phyloP scores from a whole-genome alignment of 37 sponge, comb jelly and placozoan genomes.

The Geodia barretti region DNA sequence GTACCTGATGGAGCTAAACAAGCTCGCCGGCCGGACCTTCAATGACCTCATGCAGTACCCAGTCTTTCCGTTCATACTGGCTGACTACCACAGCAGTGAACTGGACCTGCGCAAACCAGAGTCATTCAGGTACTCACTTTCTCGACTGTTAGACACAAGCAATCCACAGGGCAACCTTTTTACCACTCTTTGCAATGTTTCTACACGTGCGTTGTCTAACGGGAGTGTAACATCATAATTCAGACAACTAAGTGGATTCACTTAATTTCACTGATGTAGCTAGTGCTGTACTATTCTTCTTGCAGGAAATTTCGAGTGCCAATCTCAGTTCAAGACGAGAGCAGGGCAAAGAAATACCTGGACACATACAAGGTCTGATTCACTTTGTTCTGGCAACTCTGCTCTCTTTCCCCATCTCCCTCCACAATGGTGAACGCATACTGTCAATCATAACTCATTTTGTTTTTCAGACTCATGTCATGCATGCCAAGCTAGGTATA shows the following conservation, averaged over 20 bases:
- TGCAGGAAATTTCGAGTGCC: constrained; percentile 73
- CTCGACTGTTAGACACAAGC: neutral
- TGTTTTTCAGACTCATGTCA: too few relatives aligned
- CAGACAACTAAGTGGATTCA: too few relatives aligned
- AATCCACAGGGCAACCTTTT: neutral
- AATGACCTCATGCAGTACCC: constrained; percentile 99
- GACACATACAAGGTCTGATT: constrained; percentile 74
- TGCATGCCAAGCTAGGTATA: too few relatives aligned
- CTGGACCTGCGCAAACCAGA: constrained; percentile 75
- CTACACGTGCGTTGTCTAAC: too few relatives aligned
- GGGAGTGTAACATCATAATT: too few relatives aligned
- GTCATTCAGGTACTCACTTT: constrained; percentile 70
- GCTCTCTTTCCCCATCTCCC: too few relatives aligned
- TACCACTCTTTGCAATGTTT: too few relatives aligned
- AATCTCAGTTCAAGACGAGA: constrained; percentile 83
- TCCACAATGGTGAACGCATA: too few relatives aligned
- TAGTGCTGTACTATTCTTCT: neutral
- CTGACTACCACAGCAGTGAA: constrained; percentile 81
- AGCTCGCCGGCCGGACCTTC: constrained; percentile 96
- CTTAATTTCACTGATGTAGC: neutral
- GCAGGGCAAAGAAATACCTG: constrained; percentile 65
- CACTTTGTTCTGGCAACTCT: neutral
- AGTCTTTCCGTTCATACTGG: constrained; percentile 93
- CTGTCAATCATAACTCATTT: too few relatives aligned
- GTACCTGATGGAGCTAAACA: constrained; percentile 98